Evolutionary conservation across 2,797 vertebrate species (phyloP).

Genomic region (Melanotaenia nigrans): DNA sequence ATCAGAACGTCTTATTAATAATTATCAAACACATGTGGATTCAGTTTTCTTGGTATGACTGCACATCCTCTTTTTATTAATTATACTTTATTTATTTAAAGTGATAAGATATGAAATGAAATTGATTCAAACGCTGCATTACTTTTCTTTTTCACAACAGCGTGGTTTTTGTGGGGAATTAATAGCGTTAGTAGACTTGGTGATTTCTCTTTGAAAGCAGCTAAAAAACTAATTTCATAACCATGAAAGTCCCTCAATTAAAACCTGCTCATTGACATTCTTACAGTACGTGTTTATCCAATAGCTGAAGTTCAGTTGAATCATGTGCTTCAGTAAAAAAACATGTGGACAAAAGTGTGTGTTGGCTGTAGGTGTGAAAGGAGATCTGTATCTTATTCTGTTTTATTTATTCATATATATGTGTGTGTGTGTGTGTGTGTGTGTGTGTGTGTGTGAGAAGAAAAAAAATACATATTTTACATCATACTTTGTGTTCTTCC

Average conservation of each 20-base stretch:
- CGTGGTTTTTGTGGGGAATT: not conserved
- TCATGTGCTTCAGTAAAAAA: no score
- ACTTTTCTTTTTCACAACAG: not conserved
- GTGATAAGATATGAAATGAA: no score
- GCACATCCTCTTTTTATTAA: not conserved
- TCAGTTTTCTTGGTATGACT: constrained; percentile 23
- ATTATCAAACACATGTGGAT: not conserved
- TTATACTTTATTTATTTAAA: no score
- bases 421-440: no score
- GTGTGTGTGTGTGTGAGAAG: no score
- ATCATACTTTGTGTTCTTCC: not conserved
- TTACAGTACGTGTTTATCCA: not conserved
- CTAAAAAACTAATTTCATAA: no score
- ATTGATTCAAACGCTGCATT: not conserved
- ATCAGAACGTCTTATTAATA: not conserved
- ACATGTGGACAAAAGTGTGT: no score
- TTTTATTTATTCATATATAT: no score
- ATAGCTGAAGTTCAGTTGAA: no score
- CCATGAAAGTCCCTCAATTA: not conserved
- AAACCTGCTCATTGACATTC: constrained; percentile 1
- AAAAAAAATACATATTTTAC: not conserved
- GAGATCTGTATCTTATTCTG: no score
- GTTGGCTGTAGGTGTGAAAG: no score
- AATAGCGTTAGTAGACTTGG: not conserved
- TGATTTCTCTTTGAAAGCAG: not conserved